A percentile compares a stretch with the other conserved stretches of the same genome.
phyloP scores from a whole-genome alignment of 2,888 invertebrate species.

The Caenorhabditis sinica region DNA sequence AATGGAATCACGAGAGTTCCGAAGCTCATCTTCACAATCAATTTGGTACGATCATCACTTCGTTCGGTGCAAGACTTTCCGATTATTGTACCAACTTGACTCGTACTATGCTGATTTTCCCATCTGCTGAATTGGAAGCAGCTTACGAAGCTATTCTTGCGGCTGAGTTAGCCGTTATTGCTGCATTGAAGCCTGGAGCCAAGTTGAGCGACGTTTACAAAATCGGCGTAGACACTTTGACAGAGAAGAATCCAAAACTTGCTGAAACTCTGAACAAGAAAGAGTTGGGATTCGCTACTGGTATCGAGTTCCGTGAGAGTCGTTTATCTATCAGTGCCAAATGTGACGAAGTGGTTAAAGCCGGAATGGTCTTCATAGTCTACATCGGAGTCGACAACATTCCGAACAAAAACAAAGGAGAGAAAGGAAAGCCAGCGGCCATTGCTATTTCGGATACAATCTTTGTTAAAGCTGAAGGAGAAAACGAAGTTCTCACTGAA shows the following conservation, averaged over 20 bases:
- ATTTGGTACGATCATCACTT: constrained; percentile 66
- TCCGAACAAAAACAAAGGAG: constrained; percentile 92
- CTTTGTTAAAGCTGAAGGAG: constrained; percentile 74
- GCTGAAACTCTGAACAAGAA: constrained; percentile 94
- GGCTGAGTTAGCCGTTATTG: constrained; percentile 93
- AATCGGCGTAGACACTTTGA: constrained; percentile 90
- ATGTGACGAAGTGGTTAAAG: constrained; percentile 87
- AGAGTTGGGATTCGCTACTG: constrained; percentile 90
- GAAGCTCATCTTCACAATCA: constrained; percentile 59
- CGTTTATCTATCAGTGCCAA: constrained; percentile 94
- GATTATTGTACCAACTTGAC: constrained; percentile 98
- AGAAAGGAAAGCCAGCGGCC: constrained; percentile 90
- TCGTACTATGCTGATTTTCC: constrained; percentile 96
- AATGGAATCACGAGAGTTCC: constrained; percentile 91
- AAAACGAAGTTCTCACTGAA: constrained; percentile 88
- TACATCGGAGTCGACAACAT: constrained; percentile 94
- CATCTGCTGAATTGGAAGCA: constrained; percentile 88
- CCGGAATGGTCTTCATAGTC: constrained; percentile 95
- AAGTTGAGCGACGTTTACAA: constrained; percentile 94
- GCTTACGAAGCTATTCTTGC: constrained; percentile 92
- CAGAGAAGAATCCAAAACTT: constrained; percentile 91
- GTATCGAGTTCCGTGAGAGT: constrained; percentile 97
- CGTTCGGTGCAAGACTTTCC: constrained; percentile 54
- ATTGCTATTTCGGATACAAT: constrained; percentile 96
- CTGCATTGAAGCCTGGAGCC: constrained; percentile 89